Evolutionary conservation across 2,888 invertebrate genomes (phyloP).

Genomic region (Spisula solida): DNA sequence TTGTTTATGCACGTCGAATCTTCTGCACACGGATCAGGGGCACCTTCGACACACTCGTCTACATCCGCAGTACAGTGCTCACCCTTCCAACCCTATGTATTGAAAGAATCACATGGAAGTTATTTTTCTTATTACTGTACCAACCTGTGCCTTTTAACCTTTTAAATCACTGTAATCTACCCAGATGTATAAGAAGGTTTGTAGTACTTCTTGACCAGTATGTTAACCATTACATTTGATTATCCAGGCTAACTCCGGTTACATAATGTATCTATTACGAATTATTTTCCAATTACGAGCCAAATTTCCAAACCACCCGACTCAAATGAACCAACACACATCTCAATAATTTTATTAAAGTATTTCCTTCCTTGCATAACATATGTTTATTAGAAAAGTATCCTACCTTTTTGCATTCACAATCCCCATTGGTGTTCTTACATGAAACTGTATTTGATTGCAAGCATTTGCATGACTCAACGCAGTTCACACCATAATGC

Average conservation of each 20-base stretch:
- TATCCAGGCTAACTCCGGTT: too few relatives aligned
- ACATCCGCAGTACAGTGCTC: neutral
- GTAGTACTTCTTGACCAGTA: neutral
- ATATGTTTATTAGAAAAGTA: neutral
- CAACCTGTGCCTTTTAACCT: neutral
- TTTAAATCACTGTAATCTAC: neutral
- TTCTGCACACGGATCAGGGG: neutral
- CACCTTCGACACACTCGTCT: neutral
- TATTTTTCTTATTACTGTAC: too few relatives aligned
- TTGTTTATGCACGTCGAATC: neutral
- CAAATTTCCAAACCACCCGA: too few relatives aligned
- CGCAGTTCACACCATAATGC: slow-evolving; percentile 2
- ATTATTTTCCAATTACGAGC: too few relatives aligned
- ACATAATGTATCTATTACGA: too few relatives aligned
- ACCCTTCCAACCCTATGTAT: slow-evolving; percentile 19
- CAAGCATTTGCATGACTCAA: neutral
- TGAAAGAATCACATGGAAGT: neutral
- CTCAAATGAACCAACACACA: too few relatives aligned
- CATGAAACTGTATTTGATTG: neutral
- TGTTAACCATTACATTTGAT: too few relatives aligned
- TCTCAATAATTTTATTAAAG: too few relatives aligned
- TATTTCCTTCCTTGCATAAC: too few relatives aligned
- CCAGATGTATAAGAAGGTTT: neutral
- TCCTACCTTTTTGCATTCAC: neutral
- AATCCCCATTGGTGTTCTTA: neutral